Conservation (phyloP, 2,797 vertebrate genomes). For the Muscicapa striata region DNA sequence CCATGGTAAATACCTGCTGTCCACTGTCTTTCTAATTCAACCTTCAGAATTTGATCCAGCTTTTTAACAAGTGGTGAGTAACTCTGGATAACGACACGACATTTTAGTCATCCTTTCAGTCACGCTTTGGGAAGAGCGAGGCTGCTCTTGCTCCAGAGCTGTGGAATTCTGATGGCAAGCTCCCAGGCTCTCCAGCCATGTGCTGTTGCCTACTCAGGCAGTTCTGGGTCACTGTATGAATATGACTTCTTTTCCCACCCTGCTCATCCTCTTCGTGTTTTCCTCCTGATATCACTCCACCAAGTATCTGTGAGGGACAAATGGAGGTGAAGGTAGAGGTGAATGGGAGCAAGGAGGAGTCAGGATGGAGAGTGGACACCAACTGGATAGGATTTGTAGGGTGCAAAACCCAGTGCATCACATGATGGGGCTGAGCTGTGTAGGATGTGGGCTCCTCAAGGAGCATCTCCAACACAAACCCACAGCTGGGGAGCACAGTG, state of each 20-base stretch:
- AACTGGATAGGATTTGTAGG: rapidly evolving
- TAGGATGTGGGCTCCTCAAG: neutral
- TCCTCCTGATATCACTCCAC: neutral
- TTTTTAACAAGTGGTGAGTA: neutral
- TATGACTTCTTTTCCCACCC: neutral
- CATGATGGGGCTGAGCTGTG: neutral
- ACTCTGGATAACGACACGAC: neutral
- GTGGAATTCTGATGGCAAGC: neutral
- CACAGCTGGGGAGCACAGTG: neutral
- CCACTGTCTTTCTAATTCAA: neutral
- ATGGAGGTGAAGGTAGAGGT: neutral
- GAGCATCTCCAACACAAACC: neutral
- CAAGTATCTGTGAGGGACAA: neutral
- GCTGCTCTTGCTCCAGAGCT: neutral
- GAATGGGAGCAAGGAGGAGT: neutral
- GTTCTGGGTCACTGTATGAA: neutral
- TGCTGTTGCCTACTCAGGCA: neutral
- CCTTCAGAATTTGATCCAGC: neutral
- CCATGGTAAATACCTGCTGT: neutral
- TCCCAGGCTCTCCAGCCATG: neutral
- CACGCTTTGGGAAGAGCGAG: neutral
- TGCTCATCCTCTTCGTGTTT: neutral
- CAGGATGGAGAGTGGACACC: neutral
- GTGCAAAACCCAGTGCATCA: neutral
- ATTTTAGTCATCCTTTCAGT: neutral